Evolutionary conservation across 2,113 vertebrate species (phyloP).

Genomic region (Mormoops blainvillei): DNA sequence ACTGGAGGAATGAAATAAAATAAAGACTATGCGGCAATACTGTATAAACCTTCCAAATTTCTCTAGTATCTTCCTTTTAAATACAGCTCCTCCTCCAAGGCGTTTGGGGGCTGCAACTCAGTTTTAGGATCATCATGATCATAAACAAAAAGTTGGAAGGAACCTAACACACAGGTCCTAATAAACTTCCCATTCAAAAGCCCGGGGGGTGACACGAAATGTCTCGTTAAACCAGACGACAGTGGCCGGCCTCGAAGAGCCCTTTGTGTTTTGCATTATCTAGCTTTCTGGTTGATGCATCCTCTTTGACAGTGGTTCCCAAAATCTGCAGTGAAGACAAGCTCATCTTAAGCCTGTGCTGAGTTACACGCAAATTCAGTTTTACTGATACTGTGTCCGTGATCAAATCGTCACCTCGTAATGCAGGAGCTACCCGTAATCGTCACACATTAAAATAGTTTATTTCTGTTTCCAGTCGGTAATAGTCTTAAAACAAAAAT

Average conservation of each 20-base stretch:
- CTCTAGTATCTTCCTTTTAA: neutral
- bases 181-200: neutral
- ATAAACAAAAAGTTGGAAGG: neutral
- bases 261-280: too few species aligned
- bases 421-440: neutral
- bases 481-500: conserved; percentile 75
- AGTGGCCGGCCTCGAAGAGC: neutral
- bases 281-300: neutral
- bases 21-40: neutral
- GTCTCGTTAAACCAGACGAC: neutral
- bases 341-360: neutral
- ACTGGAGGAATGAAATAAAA: neutral
- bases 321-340: neutral
- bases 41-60: neutral
- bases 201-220: neutral
- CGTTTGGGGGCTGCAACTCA: neutral
- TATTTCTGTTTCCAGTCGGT: conserved; percentile 82
- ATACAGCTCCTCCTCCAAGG: neutral
- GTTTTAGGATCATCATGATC: neutral
- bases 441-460: conserved; percentile 85
- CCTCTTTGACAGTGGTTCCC: neutral
- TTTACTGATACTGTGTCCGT: neutral
- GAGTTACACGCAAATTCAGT: neutral
- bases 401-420: neutral
- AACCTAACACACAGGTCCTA: neutral